A percentile compares a stretch with the other conserved stretches of the same genome.
These are phyloP conservation scores for Ceratothoa steindachneri DNA, from an alignment of 2,888 invertebrate genomes.

Conservation along the genomic window DNA sequence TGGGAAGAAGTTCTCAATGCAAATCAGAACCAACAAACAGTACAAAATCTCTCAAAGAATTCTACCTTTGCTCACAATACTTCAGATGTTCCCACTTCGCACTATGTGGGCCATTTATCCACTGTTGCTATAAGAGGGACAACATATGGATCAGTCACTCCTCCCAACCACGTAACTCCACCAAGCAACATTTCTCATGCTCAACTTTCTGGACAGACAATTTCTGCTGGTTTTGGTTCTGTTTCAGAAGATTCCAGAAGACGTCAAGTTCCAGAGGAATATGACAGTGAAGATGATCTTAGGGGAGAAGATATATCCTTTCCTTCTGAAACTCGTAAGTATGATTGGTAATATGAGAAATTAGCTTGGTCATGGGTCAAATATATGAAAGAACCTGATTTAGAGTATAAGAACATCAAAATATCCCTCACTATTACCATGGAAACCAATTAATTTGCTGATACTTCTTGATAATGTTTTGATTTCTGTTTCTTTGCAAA, in stretches of 20 bases:
- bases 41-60: neutral
- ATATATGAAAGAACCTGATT: too few species aligned
- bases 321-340: constrained; percentile 59
- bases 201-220: constrained; percentile 42
- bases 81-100: neutral
- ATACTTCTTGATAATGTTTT: too few species aligned
- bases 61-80: neutral
- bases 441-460: too few species aligned
- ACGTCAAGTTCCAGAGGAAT: constrained; percentile 63
- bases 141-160: constrained; percentile 19
- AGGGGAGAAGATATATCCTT: constrained; percentile 80
- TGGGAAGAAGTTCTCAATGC: constrained; percentile 77
- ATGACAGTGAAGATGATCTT: constrained; percentile 85
- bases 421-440: too few species aligned
- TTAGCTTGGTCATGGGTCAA: too few species aligned
- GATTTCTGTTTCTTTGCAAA: too few species aligned
- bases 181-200: constrained; percentile 45
- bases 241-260: constrained; percentile 58
- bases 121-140: neutral
- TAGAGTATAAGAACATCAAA: too few species aligned
- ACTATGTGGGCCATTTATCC: neutral
- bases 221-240: constrained; percentile 46
- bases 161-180: constrained; percentile 39
- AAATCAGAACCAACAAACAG: constrained; percentile 12
- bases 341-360: too few species aligned